Conservation (phyloP, 2,888 invertebrate species). For the Hypomecis punctinalis region DNA sequence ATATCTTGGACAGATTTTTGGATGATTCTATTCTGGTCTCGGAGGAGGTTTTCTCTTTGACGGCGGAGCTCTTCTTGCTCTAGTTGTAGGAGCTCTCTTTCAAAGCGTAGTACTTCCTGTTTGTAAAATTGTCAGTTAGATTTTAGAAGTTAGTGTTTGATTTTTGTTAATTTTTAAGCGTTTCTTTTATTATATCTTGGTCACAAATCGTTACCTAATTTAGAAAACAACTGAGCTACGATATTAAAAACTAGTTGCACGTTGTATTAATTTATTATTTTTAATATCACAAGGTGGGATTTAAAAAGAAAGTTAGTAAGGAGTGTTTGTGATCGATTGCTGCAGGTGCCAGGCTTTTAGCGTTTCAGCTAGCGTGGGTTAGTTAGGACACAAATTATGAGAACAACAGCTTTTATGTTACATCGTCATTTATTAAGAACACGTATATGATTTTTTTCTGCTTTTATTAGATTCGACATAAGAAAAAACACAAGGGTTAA, state of each 20-base stretch:
- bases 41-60: slow-evolving; percentile 89
- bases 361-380: slow-evolving; percentile 14
- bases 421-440: background rate
- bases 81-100: slow-evolving; percentile 90
- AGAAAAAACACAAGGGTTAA: no score
- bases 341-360: background rate
- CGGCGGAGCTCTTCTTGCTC: slow-evolving; percentile 92
- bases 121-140: slow-evolving; percentile 34
- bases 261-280: background rate
- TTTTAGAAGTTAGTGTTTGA: slow-evolving; percentile 7
- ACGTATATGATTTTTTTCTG: no score
- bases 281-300: background rate
- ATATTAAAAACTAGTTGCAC: slow-evolving; percentile 2
- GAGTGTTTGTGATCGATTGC: background rate
- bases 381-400: slow-evolving; percentile 5
- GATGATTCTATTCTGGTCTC: slow-evolving; percentile 86
- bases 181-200: background rate
- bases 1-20: slow-evolving; percentile 88
- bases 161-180: slow-evolving; percentile 17
- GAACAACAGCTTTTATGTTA: slow-evolving; percentile 18
- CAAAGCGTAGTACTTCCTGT: slow-evolving; percentile 90
- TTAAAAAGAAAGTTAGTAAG: background rate
- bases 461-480: no score
- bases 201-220: no score
- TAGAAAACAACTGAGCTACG: background rate